These are phyloP conservation scores for Mantis religiosa DNA, from an alignment of 2,888 invertebrate species.

Conservation along the genomic window DNA sequence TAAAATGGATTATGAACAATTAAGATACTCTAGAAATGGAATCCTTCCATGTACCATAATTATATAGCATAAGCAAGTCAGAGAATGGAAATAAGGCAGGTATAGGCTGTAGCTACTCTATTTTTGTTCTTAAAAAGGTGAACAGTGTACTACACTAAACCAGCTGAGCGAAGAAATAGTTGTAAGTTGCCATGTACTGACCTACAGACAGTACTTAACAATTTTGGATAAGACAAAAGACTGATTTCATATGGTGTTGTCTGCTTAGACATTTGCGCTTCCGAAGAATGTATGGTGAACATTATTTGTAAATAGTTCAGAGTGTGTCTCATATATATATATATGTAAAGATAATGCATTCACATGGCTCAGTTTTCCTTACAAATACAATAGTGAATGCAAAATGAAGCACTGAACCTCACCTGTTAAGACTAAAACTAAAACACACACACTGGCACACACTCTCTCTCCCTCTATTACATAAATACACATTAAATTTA, in stretches of 20 bases:
- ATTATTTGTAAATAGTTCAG: not conserved
- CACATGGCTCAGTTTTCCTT: not conserved
- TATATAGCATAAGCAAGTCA: not conserved
- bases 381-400: not conserved
- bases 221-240: not conserved
- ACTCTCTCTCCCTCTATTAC: not conserved
- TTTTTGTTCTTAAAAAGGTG: not conserved
- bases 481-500: not conserved
- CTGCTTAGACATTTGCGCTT: not conserved
- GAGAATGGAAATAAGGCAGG: not conserved
- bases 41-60: not conserved
- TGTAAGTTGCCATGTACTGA: not conserved
- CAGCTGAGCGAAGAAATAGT: not conserved
- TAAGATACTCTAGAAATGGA: not conserved
- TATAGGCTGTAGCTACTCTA: not conserved
- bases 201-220: not conserved
- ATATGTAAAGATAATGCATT: not conserved
- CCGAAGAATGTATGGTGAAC: not conserved
- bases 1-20: not conserved
- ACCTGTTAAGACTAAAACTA: not conserved
- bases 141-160: not conserved
- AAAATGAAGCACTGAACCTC: not conserved
- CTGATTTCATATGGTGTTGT: not conserved
- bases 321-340: not conserved
- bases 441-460: not conserved